These are phyloP conservation scores for Danio choprae DNA, from an alignment of 2,797 vertebrate species.

Conservation along the genomic window DNA sequence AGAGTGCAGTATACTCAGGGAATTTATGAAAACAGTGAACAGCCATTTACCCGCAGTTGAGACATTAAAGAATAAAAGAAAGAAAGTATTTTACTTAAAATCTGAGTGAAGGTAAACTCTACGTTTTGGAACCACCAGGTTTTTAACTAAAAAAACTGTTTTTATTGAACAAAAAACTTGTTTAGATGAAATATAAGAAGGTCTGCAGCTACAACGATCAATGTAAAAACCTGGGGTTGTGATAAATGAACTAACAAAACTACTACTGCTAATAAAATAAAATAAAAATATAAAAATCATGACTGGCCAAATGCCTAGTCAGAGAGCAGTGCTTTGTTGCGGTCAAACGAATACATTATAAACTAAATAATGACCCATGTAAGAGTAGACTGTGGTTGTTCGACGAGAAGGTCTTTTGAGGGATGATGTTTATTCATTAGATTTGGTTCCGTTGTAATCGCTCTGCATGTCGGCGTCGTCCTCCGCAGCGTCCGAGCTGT, in stretches of 20 bases:
- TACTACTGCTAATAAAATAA: background rate
- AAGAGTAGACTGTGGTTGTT: conserved; percentile 43
- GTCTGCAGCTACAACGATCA: conserved; percentile 2
- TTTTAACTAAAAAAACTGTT: background rate
- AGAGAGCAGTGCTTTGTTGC: conserved; percentile 41
- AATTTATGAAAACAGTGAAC: conserved; percentile 52
- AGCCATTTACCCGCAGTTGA: conserved; percentile 27
- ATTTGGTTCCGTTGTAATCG: conserved; percentile 88
- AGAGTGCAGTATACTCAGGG: conserved; percentile 7
- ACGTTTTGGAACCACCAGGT: background rate
- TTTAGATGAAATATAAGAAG: background rate
- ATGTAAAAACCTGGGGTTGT: background rate
- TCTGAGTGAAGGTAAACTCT: background rate
- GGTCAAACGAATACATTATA: conserved; percentile 49
- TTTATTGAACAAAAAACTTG: background rate
- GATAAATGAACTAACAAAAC: background rate
- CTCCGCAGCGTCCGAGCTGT: conserved; percentile 79
- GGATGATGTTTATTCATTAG: conserved; percentile 74
- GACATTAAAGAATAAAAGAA: background rate
- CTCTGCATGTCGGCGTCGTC: conserved; percentile 81
- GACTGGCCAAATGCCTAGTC: conserved; percentile 8
- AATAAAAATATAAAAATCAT: conserved; percentile 10
- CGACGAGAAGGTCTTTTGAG: conserved; percentile 10
- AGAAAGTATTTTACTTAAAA: background rate
- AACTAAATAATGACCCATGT: conserved; percentile 29